Evolutionary conservation across 2,888 invertebrate species (phyloP).

Genomic region (Acanthococcus lagerstroemiae): DNA sequence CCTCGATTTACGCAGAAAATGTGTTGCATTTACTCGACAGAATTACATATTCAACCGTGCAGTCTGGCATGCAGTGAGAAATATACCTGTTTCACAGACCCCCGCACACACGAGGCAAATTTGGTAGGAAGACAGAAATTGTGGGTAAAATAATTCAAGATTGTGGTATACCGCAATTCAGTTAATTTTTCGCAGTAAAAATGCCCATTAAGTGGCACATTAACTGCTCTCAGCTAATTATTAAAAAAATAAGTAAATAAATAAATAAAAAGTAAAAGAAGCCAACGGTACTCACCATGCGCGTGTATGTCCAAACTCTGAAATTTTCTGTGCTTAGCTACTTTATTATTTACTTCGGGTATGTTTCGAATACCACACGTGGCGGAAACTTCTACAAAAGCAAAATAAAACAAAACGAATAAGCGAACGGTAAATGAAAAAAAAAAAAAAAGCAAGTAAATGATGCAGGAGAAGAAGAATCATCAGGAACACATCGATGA

Average conservation of each 20-base stretch:
- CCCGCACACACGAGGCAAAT: too few relatives aligned
- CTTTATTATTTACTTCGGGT: slow-evolving; percentile 26
- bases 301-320: slow-evolving; percentile 27
- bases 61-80: too few relatives aligned
- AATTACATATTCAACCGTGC: too few relatives aligned
- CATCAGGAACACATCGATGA: too few relatives aligned
- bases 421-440: neutral
- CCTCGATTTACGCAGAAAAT: too few relatives aligned
- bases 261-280: neutral
- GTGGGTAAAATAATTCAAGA: neutral
- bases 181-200: too few relatives aligned
- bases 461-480: too few relatives aligned
- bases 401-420: slow-evolving; percentile 21
- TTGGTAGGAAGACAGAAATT: neutral
- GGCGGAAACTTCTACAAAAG: slow-evolving; percentile 30
- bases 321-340: slow-evolving; percentile 16
- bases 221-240: too few relatives aligned
- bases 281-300: slow-evolving; percentile 18
- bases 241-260: neutral
- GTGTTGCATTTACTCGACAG: too few relatives aligned
- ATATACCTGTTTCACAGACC: too few relatives aligned
- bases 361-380: slow-evolving; percentile 28
- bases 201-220: too few relatives aligned
- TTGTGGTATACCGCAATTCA: too few relatives aligned
- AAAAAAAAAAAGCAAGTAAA: neutral